phyloP scores from a whole-genome alignment of 2,113 vertebrate genomes.

The Zosterops hypoxanthus region DNA sequence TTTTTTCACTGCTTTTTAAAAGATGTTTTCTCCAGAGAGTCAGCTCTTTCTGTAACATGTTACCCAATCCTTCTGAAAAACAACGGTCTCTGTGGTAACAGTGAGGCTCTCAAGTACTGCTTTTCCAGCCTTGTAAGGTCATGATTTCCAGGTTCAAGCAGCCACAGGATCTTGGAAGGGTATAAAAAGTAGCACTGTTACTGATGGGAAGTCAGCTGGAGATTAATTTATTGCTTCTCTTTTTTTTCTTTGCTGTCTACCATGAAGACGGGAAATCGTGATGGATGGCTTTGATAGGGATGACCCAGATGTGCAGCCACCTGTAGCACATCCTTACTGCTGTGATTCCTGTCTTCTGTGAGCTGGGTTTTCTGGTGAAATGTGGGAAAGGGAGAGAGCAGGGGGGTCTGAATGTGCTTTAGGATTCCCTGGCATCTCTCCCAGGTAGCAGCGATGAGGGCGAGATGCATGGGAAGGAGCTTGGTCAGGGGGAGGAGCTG shows the following conservation, averaged over 20 bases:
- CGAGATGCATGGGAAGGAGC: background rate
- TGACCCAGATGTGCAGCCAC: background rate
- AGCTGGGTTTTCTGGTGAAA: background rate
- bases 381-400: background rate
- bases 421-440: background rate
- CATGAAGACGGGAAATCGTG: background rate
- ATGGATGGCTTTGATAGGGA: background rate
- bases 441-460: background rate
- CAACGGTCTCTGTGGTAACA: background rate
- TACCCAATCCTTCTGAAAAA: background rate
- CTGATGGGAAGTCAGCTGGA: background rate
- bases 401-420: too few relatives aligned
- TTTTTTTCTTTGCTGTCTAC: background rate
- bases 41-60: background rate
- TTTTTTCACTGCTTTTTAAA: background rate
- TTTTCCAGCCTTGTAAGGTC: background rate
- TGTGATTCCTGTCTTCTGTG: background rate
- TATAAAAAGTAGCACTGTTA: background rate
- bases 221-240: background rate
- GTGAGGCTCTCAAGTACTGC: background rate
- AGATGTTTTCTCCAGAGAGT: background rate
- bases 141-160: background rate
- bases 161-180: background rate
- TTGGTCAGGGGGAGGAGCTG: background rate
- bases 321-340: rapidly evolving